Base-by-base conservation (phyloP, 2,888 invertebrate species). In the Plemyria rubiginata region DNA sequence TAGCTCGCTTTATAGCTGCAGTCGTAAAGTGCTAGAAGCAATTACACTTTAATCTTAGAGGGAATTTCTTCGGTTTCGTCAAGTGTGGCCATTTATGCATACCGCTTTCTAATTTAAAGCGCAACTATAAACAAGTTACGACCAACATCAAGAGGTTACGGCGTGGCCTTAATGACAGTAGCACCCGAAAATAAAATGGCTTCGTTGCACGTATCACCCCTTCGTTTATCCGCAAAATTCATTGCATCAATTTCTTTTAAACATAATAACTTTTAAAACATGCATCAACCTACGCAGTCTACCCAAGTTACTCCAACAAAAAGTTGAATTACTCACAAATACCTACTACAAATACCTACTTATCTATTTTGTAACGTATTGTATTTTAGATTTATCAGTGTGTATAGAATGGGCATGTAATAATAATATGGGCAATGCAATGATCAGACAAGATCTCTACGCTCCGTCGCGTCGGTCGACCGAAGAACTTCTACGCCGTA, bases 61-160 rank as follows among this genome's bases (percentile, higher is more conserved):
- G 71, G 76, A 77, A 77, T 76, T 76, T 71, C 68, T 66, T 72
- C 55, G 74, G 75, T 76, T 77, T 78, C 74, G 75, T 79, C 73
- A 54, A 73, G 66, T 68, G 70, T 67, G 66, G 65, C 61, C 70
- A 82, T 82, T 79, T 80, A 83, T 82, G 80, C 82, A 77, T 80
- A 78, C 75, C 72, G 74, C 74, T 85, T 84, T 87, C 84, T 87
- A 87, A 90, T 89, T 89, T 85, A 84, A 86, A 84, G 83, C 84
- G 80, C 80, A 78, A 84, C 86, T 81, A 88, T 90, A 90, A 90
- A 90, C 87, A 86, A 80, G 88, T 90, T 90, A 90, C 88, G 89
- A 88, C 82, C 79, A 77, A 75, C 88, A 87, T 90, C 85, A 87
- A 84, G 78, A 82, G 82, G 85, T 91, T 89, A 90, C 85, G 86